Evolutionary conservation across 1,140 invertebrate species (phyloP), one percentile per base, ranked within the genome.

Genomic region (Thalassaphorura encarpata): DNA sequence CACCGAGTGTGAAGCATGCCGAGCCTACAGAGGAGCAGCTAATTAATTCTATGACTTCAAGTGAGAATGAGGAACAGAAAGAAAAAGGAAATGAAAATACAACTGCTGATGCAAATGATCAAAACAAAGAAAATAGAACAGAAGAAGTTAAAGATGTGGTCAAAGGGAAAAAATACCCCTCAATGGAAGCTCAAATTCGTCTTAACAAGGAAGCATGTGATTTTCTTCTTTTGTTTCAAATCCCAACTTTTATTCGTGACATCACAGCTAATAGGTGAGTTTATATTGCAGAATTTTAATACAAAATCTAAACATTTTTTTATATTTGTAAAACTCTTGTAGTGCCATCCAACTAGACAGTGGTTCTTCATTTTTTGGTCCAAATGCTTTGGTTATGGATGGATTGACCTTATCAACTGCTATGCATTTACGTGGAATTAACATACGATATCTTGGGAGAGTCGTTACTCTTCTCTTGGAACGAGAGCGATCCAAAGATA

Each of bases 341-440:
- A 63, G 63, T 58, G 45, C 63, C 41, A 62, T 57, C 54, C 52
- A 60, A 49, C 52, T 65, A 57, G 63, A 65, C 52, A 62, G 56
- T 52, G 63, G 63, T 36, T 55, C 63, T 3, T 60, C 63, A 16
- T 65, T 65, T 54, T 62, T 65, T 41, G 63, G 63, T 36, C 60
- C 60, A 4, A 65, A 65, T 48, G 53, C 63, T 31, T 45, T 65
- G 31, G 53, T 65, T 28, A 91, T 97, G 80, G 95, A 99, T 76
- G 95, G 95, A 21, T 76, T 78, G 21, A 93, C 89, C n/a, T 75
- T 98, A n/a, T 83, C 88, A 1, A 92, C 97, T 70, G 84, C 89
- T 1, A 75, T 98, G 67, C 95, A 98, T 72, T 84, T 82, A 60
- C 81, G 88, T 63, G 96, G 96, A 52, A 97, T 99, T 62, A 99